A percentile compares a stretch with the other conserved stretches of the same genome.
phyloP scores from a whole-genome alignment of 92 coral and sea anemone genomes.

The Epizoanthus illoricatus region DNA sequence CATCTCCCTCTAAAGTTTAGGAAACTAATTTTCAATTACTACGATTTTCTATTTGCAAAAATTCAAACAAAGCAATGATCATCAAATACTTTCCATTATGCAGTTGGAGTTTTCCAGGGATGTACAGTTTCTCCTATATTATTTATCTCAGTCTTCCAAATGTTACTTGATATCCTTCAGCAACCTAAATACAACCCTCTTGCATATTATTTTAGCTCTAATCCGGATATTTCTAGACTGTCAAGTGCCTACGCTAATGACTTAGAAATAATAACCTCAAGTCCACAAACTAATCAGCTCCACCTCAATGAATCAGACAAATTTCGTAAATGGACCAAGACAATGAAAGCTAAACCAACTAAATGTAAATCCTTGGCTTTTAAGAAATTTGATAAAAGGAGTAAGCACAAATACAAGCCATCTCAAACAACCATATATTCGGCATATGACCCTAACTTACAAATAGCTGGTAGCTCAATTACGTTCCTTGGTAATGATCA shows the following conservation, averaged over 20 bases:
- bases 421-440: neutral
- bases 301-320: constrained; percentile 6
- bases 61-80: neutral
- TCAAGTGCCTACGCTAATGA: constrained; percentile 9
- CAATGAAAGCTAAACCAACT: constrained; percentile 13
- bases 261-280: neutral
- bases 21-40: neutral
- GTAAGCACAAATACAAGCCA: neutral
- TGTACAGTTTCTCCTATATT: neutral
- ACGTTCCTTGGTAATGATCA: too few relatives aligned
- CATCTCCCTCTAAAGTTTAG: neutral
- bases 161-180: neutral
- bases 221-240: neutral
- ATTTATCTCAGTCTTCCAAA: neutral
- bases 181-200: neutral
- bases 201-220: neutral
- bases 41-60: neutral
- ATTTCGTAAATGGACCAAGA: neutral
- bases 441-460: neutral
- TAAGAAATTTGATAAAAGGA: neutral
- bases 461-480: too few relatives aligned
- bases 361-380: constrained; percentile 3
- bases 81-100: neutral
- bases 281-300: neutral
- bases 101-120: neutral